These are phyloP conservation scores for Oreocharis arfaki DNA, from an alignment of 2,113 vertebrate species.

Conservation along the genomic window DNA sequence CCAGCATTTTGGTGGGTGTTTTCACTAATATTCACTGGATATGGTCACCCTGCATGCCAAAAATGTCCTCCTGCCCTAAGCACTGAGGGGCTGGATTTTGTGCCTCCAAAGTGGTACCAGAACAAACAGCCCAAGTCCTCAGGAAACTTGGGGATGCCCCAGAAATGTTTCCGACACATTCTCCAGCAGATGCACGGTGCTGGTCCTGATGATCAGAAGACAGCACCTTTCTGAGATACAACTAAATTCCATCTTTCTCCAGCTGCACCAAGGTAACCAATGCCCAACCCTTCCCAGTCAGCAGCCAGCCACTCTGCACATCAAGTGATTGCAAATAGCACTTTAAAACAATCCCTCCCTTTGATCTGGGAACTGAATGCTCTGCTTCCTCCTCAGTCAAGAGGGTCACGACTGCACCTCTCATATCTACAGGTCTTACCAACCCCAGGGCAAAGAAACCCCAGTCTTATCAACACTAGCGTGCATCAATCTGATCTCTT, in stretches of 20 bases:
- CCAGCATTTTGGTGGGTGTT: not conserved
- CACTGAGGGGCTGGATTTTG: not conserved
- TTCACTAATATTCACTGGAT: not conserved
- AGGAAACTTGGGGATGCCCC: not conserved
- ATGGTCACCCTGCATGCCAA: not conserved
- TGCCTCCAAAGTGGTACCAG: not conserved
- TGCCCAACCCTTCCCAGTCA: not conserved
- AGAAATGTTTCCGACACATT: not conserved
- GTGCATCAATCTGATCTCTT: not conserved
- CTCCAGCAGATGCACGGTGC: not conserved
- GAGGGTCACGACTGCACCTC: not conserved
- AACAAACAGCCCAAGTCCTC: not conserved
- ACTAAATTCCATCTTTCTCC: not conserved
- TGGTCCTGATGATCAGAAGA: not conserved
- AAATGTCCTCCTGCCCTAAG: not conserved
- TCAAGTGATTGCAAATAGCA: rapidly evolving
- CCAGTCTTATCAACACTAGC: not conserved
- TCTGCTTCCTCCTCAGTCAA: not conserved
- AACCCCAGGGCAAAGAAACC: not conserved
- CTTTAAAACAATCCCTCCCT: not conserved
- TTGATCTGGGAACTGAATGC: not conserved
- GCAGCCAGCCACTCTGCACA: not conserved
- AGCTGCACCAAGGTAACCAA: not conserved
- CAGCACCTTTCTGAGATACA: not conserved
- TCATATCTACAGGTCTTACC: not conserved